Conservation (phyloP, 2,797 vertebrate species). For the Ptychobarbus kaznakovi region DNA sequence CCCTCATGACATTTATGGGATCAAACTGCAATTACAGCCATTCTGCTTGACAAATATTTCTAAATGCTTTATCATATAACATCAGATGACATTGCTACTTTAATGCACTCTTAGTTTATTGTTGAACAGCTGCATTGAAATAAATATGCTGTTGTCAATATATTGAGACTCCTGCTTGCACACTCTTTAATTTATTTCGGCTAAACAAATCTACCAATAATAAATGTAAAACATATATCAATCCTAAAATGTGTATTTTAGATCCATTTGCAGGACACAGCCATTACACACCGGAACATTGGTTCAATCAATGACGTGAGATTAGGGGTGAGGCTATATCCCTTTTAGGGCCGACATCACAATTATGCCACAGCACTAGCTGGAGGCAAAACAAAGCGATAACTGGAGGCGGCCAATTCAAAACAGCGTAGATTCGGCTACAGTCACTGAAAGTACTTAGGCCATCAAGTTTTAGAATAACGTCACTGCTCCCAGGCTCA, state of each 20-base stretch:
- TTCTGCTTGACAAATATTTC: conserved; percentile 20
- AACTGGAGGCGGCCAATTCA: too few species aligned
- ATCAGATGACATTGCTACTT: conserved; percentile 1
- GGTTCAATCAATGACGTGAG: neutral
- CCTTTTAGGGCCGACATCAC: too few species aligned
- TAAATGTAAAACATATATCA: neutral
- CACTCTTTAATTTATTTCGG: neutral
- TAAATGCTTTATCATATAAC: conserved; percentile 20
- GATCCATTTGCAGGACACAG: neutral
- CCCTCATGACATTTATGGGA: conserved; percentile 40
- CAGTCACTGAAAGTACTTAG: conserved; percentile 58
- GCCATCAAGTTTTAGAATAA: conserved; percentile 53
- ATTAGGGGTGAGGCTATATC: neutral
- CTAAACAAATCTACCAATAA: neutral
- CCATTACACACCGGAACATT: neutral
- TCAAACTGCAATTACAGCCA: conserved; percentile 24
- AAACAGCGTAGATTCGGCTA: too few species aligned
- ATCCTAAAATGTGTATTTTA: neutral
- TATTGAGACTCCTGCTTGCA: neutral
- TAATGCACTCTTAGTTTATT: conserved; percentile 32
- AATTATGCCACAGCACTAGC: too few species aligned
- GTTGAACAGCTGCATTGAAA: neutral
- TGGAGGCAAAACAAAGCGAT: too few species aligned
- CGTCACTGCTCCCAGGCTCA: conserved; percentile 48
- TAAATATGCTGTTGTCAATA: neutral